Base-by-base conservation (phyloP, 1,140 invertebrate species). In the Octopus sinensis region DNA sequence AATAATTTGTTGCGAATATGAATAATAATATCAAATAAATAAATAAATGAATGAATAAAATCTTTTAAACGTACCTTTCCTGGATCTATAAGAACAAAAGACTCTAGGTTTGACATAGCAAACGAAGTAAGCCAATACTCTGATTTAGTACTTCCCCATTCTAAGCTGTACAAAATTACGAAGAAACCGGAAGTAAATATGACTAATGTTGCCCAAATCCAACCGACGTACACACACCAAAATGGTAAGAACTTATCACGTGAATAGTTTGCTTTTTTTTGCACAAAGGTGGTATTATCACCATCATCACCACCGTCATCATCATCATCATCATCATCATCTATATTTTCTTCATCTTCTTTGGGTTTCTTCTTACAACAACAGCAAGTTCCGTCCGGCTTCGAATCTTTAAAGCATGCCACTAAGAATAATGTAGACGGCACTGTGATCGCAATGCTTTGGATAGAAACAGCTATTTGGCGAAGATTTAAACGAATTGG, bases 61-160 rank as follows among this genome's bases (percentile, higher is more conserved):
- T 43, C 30, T 43, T 43, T 43, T 43, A 43, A 43, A 81, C 73
- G 52, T 54, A 86, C 85, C 82, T 88, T 87, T 75, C 86, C 54
- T 4, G 87, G 87, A 54, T 88, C 86, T 13, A 87, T 81, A 12
- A 88, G 79, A 10, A 87, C 53, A 4, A 88, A 81, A 17, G 83
- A 84, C 79, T 87, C 85, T 68, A 85, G 83, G 80, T 86, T 85
- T 12, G 86, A 86, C 7, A 88, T 78, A n/a, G 87, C 52, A 78
- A 88, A 84, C 9, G 86, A 84, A 54, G 81, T 82, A 13, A 88
- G 79, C 87, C 87, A 88, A 30, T 86, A 85, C 30, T 87, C 77
- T 17, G 87, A 84, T 71, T 85, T 84, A 53, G 84, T 73, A 54
- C 82, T 83, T 12, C 87, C 87, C 87, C 87, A 88, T 81, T 88